Evolutionary conservation across 2,797 vertebrate species (phyloP).

Genomic region (Bovichtus variegatus): DNA sequence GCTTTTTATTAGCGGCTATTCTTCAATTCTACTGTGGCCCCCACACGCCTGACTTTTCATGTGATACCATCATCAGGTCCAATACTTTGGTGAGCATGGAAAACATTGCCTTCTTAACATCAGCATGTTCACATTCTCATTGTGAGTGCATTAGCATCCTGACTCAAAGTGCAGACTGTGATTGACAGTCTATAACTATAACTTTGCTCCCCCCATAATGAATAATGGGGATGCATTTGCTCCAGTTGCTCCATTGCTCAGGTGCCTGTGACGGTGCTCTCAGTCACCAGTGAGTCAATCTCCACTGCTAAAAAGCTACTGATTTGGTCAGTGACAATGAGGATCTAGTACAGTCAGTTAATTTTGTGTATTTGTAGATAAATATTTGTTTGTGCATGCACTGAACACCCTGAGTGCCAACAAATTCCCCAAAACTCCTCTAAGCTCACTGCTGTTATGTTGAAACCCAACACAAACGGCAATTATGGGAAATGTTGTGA

Average conservation of each 20-base stretch:
- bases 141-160: not conserved
- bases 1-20: too few species aligned
- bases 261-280: not conserved
- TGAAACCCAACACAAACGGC: not conserved
- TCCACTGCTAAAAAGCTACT: not conserved
- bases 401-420: not conserved
- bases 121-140: not conserved
- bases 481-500: conserved; percentile 4
- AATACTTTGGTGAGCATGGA: too few species aligned
- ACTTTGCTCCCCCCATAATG: too few species aligned
- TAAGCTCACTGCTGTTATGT: not conserved
- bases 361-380: not conserved
- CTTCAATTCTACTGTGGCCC: too few species aligned
- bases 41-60: too few species aligned
- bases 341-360: not conserved
- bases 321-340: not conserved
- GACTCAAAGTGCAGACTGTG: not conserved
- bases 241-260: too few species aligned
- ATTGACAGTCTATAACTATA: too few species aligned
- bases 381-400: not conserved
- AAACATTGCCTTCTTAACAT: not conserved
- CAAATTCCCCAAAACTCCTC: not conserved
- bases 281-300: not conserved
- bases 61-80: not conserved
- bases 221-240: too few species aligned